Percentiles rank a stretch among this genome's conserved stretches.
These are phyloP conservation scores for Polydesmus complanatus DNA, from an alignment of 2,888 invertebrate genomes.

Conservation along the genomic window DNA sequence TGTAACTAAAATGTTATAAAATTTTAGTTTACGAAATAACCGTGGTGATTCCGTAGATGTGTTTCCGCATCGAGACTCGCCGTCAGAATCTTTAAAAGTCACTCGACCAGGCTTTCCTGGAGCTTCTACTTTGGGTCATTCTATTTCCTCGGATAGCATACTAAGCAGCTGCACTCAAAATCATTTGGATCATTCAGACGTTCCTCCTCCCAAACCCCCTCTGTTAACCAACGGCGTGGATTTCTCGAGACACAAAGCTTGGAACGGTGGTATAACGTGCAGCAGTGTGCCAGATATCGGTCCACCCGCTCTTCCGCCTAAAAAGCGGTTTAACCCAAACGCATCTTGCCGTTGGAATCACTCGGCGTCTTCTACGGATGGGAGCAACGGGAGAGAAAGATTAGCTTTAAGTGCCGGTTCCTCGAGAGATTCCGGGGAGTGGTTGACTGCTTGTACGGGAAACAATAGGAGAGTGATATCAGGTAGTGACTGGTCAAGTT, in stretches of 20 bases:
- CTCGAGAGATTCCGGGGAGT: not conserved
- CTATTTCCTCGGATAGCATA: slow-evolving; percentile 28
- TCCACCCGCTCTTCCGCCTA: slow-evolving; percentile 14
- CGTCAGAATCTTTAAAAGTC: not conserved
- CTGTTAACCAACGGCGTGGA: slow-evolving; percentile 41
- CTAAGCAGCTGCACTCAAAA: slow-evolving; percentile 20
- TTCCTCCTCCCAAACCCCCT: slow-evolving; percentile 76
- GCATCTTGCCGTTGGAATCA: not conserved
- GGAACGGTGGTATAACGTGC: not conserved
- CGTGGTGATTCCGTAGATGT: not conserved
- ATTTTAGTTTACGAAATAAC: not conserved
- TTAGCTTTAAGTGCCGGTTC: not conserved
- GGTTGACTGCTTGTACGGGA: not conserved
- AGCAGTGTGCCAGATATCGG: slow-evolving; percentile 7
- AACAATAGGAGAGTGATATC: not conserved
- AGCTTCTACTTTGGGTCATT: slow-evolving; percentile 20
- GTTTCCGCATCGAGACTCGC: not conserved
- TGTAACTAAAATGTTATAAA: too few species aligned
- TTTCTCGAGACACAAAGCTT: not conserved
- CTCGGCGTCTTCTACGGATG: not conserved
- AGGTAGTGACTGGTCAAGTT: slow-evolving; percentile 20
- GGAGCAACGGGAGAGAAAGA: not conserved
- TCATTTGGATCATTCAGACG: slow-evolving; percentile 17
- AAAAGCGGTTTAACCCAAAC: not conserved
- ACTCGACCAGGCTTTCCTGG: not conserved